Base-by-base conservation (phyloP, 2,797 vertebrate species). In the Hephaestus fuliginosus region DNA sequence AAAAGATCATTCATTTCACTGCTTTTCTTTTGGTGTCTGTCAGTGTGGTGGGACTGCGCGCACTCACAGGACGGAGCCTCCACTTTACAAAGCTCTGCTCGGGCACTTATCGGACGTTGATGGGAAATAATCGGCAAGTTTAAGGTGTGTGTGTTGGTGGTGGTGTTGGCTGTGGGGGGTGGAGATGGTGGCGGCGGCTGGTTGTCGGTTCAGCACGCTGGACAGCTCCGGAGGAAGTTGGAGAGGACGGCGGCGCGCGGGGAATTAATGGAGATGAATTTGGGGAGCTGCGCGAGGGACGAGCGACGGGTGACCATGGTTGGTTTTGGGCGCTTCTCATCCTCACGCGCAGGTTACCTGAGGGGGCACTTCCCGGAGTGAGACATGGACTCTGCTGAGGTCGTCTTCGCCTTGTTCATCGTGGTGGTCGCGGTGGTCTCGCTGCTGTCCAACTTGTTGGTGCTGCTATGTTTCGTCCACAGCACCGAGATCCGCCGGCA, bases 311-410 rank as follows among this genome's bases (percentile, higher is more conserved):
- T 48, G 86, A 90, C 73, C 83, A 94, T 94, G 94, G 78, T 85
- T 69, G 80, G 74, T 39, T 65, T 72, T 14, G 80, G 49, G 76
- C 63, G 76, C 46, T 74, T 36, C 76, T 80, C 87, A 28, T 66
- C 82, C n/a, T 60, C 74, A 55, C 78, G 86, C 70, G 76, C 87
- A 84, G 82, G 85, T 82, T 76, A 87, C 80, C 67, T 57, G 58
- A 43, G 46, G 70, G 87, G 74, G 78, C 84, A 78, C 90, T 90
- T 80, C 70, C 80, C 83, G 88, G 89, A 92, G 87, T 96, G 89
- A 97, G 97, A 96, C 81, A 95, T 95, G 96, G 96, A 96, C 96
- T 95, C 95, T 89, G 95, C 95, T 86, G 96, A 97, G 80, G 90
- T 92, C 36, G 60, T 96, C 70, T 93, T 96, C 91, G 96, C 96